Evolutionary conservation across 2,113 vertebrate genomes (phyloP).

Genomic region (Isichthys henryi): DNA sequence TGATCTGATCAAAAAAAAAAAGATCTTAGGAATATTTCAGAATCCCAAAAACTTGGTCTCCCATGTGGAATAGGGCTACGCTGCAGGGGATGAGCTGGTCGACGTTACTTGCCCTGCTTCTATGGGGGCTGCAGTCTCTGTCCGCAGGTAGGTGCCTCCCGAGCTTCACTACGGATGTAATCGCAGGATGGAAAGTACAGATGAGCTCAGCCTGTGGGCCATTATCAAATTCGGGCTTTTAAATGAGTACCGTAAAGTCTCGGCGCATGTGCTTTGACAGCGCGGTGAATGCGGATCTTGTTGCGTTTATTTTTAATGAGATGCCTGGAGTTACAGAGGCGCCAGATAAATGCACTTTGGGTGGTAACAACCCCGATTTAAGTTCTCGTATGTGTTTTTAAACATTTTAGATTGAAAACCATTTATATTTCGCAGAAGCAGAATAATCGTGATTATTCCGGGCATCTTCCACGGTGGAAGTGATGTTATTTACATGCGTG

Average conservation of each 20-base stretch:
- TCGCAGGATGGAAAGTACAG: neutral
- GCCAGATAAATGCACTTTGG: neutral
- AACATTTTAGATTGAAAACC: neutral
- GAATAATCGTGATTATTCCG: conserved; percentile 30
- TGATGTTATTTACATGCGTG: neutral
- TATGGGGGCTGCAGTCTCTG: conserved; percentile 36
- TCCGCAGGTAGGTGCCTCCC: conserved; percentile 45
- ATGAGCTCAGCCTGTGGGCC: neutral
- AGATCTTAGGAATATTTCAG: conserved; percentile 1
- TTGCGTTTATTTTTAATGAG: conserved; percentile 4
- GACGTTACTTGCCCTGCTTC: conserved; percentile 31
- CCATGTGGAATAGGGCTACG: neutral
- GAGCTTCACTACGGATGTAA: conserved; percentile 5
- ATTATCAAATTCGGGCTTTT: neutral
- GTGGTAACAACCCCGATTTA: neutral
- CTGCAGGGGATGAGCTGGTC: conserved; percentile 36
- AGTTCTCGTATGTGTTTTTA: neutral
- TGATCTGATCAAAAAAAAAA: neutral
- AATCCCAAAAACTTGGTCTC: neutral
- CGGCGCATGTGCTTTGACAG: neutral
- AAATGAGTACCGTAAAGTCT: neutral
- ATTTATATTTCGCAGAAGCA: neutral
- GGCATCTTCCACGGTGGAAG: conserved; percentile 11
- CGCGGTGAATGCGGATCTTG: neutral
- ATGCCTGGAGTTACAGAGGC: neutral